A percentile compares a stretch with the other conserved stretches of the same genome.
Conservation (phyloP, 1,140 invertebrate species). For the Phocides pigmalion region DNA sequence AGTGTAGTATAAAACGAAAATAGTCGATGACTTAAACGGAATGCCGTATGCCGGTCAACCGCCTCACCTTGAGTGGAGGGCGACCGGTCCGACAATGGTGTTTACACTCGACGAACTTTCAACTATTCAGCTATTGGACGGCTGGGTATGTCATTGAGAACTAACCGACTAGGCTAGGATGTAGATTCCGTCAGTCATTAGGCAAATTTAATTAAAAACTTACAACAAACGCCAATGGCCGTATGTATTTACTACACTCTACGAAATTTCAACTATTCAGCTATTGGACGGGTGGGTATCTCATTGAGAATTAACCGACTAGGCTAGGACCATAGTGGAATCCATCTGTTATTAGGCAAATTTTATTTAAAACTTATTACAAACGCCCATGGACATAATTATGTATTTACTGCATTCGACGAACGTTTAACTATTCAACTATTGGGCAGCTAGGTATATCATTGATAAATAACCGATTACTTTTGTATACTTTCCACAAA, state of each 20-base stretch:
- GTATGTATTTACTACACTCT: too few relatives aligned
- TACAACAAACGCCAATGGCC: too few relatives aligned
- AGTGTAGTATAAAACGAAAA: constrained; percentile 57
- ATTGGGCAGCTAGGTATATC: background rate
- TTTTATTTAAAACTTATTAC: too few relatives aligned
- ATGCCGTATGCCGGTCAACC: constrained; percentile 66
- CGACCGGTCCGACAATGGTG: constrained; percentile 52
- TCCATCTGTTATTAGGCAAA: too few relatives aligned
- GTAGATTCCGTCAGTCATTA: too few relatives aligned
- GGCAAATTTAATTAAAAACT: too few relatives aligned
- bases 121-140: constrained; percentile 7
- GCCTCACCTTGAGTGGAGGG: constrained; percentile 65
- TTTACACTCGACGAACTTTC: constrained; percentile 44
- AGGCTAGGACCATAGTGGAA: too few relatives aligned
- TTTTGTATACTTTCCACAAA: too few relatives aligned
- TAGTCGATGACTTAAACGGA: constrained; percentile 58
- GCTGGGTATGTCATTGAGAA: background rate
- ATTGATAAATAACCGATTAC: too few relatives aligned
- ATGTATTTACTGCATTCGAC: constrained; percentile 41
- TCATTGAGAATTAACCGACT: too few relatives aligned
- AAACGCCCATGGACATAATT: too few relatives aligned
- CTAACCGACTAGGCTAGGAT: too few relatives aligned
- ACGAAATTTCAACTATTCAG: constrained; percentile 40
- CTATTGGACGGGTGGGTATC: background rate
- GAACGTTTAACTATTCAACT: constrained; percentile 37